Evolutionary conservation across 2,888 invertebrate genomes (phyloP).

Genomic region (Deilephila porcellus): DNA sequence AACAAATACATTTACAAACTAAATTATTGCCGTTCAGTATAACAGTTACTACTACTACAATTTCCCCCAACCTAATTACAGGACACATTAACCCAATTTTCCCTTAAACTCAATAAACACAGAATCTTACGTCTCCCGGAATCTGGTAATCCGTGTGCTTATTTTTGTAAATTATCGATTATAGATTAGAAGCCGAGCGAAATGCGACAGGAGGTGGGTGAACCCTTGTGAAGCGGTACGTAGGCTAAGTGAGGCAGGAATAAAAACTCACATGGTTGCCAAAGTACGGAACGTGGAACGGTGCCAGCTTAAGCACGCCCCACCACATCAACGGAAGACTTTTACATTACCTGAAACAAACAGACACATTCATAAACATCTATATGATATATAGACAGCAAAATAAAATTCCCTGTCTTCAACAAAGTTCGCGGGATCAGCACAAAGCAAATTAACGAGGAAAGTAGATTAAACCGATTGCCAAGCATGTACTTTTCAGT

Average conservation of each 20-base stretch:
- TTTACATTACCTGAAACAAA: conserved; percentile 28
- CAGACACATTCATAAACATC: neutral
- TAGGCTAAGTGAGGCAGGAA: neutral
- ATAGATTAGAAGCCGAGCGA: neutral
- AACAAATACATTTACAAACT: too few species aligned
- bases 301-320: conserved; percentile 28
- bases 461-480: too few species aligned
- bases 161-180: neutral
- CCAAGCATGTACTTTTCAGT: too few species aligned
- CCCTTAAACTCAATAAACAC: neutral
- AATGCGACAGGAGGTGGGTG: neutral
- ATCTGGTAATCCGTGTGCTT: neutral
- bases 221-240: neutral
- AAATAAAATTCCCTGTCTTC: neutral
- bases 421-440: too few species aligned
- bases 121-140: neutral
- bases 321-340: conserved; percentile 15
- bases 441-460: too few species aligned
- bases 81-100: neutral
- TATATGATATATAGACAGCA: neutral
- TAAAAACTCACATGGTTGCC: conserved; percentile 19
- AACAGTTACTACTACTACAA: too few species aligned
- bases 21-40: too few species aligned
- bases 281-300: conserved; percentile 24
- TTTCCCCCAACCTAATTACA: neutral